Evolutionary conservation across 64 coral and sea anemone genomes (phyloP).

Genomic region (Pocillopora verrucosa): DNA sequence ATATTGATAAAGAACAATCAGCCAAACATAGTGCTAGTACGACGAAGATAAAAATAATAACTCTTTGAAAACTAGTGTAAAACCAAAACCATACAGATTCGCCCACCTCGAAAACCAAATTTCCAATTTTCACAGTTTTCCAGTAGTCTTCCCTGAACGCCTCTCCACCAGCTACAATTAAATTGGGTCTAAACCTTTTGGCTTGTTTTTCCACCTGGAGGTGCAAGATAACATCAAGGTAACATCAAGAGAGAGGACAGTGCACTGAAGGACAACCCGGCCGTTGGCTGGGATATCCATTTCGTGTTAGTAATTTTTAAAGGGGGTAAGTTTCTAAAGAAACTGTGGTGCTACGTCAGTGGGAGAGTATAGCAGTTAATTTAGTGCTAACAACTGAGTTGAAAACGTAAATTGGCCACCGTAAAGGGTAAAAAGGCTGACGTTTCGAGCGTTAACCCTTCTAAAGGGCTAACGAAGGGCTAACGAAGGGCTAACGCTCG

Average conservation of each 20-base stretch:
- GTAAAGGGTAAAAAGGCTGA: no score
- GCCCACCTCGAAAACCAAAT: slow-evolving; percentile 36
- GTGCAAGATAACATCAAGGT: background rate
- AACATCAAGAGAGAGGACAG: background rate
- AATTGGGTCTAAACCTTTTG: slow-evolving; percentile 58
- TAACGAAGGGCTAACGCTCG: no score
- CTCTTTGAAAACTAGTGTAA: background rate
- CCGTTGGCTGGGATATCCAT: no score
- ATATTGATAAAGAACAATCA: background rate
- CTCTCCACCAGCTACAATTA: slow-evolving; percentile 34
- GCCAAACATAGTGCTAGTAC: background rate
- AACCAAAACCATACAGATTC: background rate
- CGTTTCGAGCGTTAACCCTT: no score
- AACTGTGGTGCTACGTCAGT: no score
- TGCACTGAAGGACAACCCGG: no score
- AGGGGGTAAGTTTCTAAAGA: no score
- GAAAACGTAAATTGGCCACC: no score
- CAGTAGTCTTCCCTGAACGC: slow-evolving; percentile 59
- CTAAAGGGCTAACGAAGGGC: no score
- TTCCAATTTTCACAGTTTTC: slow-evolving; percentile 38
- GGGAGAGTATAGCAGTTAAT: no score
- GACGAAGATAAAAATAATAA: background rate
- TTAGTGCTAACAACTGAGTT: no score
- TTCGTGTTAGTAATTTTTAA: no score
- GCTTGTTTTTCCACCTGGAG: background rate